Conservation (phyloP, 2,797 vertebrate species). For the Argentina silus region DNA sequence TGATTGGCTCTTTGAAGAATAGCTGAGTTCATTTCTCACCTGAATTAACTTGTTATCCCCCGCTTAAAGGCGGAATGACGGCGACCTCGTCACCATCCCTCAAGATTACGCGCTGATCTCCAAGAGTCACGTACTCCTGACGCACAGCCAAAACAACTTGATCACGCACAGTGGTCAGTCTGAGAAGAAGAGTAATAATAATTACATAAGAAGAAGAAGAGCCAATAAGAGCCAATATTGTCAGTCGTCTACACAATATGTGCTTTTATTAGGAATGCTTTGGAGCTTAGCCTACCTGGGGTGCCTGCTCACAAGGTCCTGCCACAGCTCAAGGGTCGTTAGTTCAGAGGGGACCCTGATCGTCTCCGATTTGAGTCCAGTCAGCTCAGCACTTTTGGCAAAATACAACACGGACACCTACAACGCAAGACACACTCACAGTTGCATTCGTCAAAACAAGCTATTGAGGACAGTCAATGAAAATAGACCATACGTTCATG, state of each 20-base stretch:
- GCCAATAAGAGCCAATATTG: too few species aligned
- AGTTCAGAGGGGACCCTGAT: slow-evolving; percentile 73
- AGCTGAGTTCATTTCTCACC: neutral
- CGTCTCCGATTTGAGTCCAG: slow-evolving; percentile 81
- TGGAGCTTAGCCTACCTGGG: slow-evolving; percentile 49
- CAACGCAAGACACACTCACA: neutral
- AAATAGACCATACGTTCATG: neutral
- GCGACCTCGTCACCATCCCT: slow-evolving; percentile 90
- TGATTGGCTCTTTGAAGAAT: too few species aligned
- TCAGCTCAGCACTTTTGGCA: slow-evolving; percentile 88
- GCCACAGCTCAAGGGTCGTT: slow-evolving; percentile 80
- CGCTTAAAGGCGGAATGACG: slow-evolving; percentile 92
- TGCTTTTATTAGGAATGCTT: neutral
- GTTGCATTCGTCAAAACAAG: neutral
- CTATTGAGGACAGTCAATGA: neutral
- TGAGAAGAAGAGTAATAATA: slow-evolving; percentile 46
- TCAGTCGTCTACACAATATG: neutral
- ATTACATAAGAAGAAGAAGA: too few species aligned
- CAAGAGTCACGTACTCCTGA: slow-evolving; percentile 88
- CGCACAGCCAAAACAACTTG: slow-evolving; percentile 88
- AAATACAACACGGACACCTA: slow-evolving; percentile 91
- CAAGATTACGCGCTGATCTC: slow-evolving; percentile 81
- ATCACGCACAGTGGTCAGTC: slow-evolving; percentile 69
- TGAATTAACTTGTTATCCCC: slow-evolving; percentile 76
- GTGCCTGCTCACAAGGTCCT: slow-evolving; percentile 76